A percentile compares a stretch with the other conserved stretches of the same genome.
phyloP scores from a whole-genome alignment of 2,113 vertebrate species.

The Rhadina sibilatrix region DNA sequence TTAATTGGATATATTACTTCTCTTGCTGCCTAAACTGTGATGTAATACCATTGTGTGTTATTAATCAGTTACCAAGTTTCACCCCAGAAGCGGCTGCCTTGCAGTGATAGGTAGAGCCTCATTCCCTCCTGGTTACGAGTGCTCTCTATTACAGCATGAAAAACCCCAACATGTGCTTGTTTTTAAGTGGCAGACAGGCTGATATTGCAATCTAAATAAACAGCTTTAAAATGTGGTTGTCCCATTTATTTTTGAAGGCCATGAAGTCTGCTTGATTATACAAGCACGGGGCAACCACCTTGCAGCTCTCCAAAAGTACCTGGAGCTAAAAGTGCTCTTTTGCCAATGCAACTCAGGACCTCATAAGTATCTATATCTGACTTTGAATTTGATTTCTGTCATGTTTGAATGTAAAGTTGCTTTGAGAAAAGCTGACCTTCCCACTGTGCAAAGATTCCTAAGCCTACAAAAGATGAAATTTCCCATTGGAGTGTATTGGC shows the following conservation, averaged over 20 bases:
- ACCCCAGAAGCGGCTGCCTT: background rate
- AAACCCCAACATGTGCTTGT: background rate
- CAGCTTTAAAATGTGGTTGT: background rate
- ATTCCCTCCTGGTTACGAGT: background rate
- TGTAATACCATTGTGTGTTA: conserved; percentile 64
- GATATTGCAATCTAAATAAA: background rate
- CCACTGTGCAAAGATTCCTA: background rate
- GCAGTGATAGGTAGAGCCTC: background rate
- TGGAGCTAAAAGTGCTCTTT: background rate
- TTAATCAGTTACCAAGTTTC: conserved; percentile 63
- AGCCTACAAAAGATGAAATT: background rate
- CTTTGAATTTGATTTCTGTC: background rate
- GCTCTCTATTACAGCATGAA: background rate
- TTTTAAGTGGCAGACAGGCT: background rate
- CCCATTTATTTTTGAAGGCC: background rate
- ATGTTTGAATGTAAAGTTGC: background rate
- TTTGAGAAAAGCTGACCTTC: background rate
- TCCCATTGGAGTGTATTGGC: background rate
- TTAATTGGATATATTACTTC: conserved; percentile 72
- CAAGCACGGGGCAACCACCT: background rate
- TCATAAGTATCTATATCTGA: background rate
- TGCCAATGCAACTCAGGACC: background rate
- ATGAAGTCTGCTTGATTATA: background rate
- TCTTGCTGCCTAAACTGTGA: conserved; percentile 61
- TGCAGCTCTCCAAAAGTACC: background rate